These are phyloP conservation scores for Nebria salina DNA, from an alignment of 2,888 invertebrate species.

Conservation along the genomic window DNA sequence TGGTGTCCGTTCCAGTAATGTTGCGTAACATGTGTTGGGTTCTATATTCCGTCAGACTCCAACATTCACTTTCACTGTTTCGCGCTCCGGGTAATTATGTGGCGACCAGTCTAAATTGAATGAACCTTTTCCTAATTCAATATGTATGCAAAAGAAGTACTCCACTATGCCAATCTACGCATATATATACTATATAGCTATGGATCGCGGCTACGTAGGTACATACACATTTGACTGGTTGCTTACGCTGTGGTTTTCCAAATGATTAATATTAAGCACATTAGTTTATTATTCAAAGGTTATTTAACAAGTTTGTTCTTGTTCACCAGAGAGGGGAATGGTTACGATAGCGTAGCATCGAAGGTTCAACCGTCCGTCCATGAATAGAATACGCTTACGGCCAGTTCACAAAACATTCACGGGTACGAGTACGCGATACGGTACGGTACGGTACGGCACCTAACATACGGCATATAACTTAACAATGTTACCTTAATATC, in stretches of 20 bases:
- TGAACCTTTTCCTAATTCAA: not conserved
- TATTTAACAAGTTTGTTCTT: conserved; percentile 38
- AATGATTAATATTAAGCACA: conserved; percentile 43
- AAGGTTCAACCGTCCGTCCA: conserved; percentile 18
- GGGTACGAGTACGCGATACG: not conserved
- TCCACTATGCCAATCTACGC: not conserved
- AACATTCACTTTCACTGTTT: not conserved
- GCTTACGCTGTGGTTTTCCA: conserved; percentile 29
- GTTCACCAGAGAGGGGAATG: conserved; percentile 7
- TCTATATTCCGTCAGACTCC: not conserved
- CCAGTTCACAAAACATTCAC: conserved; percentile 10
- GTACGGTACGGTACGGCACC: no score
- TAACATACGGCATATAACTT: not conserved
- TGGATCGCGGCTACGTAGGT: conserved; percentile 4
- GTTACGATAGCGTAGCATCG: not conserved
- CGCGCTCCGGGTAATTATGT: not conserved
- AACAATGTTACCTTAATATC: not conserved
- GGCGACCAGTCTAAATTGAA: not conserved
- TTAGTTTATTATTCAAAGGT: conserved; percentile 43
- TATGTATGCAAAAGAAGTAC: not conserved
- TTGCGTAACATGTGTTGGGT: not conserved
- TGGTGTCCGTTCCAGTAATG: not conserved
- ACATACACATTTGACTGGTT: not conserved
- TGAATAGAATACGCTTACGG: conserved; percentile 29
- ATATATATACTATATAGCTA: not conserved